A percentile compares a stretch with the other conserved stretches of the same genome.
Evolutionary conservation across 1,140 invertebrate species (phyloP).

Genomic region (Trichonephila inaurata): DNA sequence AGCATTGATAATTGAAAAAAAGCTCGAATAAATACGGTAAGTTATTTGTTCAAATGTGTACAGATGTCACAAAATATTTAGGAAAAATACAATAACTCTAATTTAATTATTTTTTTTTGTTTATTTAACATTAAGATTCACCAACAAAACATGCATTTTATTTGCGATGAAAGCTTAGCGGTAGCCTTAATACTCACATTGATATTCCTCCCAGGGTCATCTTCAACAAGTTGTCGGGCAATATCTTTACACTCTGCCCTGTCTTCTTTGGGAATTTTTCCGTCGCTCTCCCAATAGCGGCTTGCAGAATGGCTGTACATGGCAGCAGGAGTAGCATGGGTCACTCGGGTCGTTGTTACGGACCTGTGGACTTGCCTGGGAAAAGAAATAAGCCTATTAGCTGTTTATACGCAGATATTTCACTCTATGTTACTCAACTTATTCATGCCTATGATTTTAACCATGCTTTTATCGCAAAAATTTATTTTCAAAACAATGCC

Average conservation of each 20-base stretch:
- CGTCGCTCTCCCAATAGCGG: constrained; percentile 89
- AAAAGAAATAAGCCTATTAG: background rate
- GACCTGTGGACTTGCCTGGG: constrained; percentile 83
- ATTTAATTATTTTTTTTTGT: too few species aligned
- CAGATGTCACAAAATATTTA: too few species aligned
- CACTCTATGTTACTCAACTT: too few species aligned
- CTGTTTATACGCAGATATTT: too few species aligned
- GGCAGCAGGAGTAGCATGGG: constrained; percentile 93
- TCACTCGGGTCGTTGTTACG: constrained; percentile 94
- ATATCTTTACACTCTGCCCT: constrained; percentile 84
- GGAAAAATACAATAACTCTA: too few species aligned
- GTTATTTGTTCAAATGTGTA: too few species aligned
- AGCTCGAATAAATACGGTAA: too few species aligned
- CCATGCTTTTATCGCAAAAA: too few species aligned
- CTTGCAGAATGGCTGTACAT: constrained; percentile 89
- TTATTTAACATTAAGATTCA: too few species aligned
- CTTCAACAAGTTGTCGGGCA: constrained; percentile 89
- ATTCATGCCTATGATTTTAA: too few species aligned
- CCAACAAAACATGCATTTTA: background rate
- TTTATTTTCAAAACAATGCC: too few species aligned
- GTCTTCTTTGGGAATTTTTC: constrained; percentile 81
- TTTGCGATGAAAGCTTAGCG: background rate
- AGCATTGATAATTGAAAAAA: too few species aligned
- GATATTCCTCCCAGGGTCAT: constrained; percentile 84
- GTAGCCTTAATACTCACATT: constrained; percentile 83